These are phyloP conservation scores for Elysia crispata DNA, from an alignment of 2,888 invertebrate species.

Conservation along the genomic window DNA sequence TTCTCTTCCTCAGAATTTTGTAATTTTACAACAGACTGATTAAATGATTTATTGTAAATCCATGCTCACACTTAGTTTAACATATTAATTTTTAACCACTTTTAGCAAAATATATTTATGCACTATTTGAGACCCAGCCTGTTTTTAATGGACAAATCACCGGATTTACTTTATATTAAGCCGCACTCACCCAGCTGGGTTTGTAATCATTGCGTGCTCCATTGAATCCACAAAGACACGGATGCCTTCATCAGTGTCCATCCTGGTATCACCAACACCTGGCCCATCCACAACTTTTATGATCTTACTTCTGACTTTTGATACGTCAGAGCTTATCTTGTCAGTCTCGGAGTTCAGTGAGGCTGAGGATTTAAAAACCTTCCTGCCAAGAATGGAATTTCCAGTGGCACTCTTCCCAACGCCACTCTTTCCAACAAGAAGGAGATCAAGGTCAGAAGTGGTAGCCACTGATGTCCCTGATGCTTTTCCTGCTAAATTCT, in stretches of 20 bases:
- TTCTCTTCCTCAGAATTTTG: too few species aligned
- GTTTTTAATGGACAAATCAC: too few species aligned
- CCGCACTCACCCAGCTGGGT: too few species aligned
- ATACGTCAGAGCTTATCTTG: neutral
- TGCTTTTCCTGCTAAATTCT: too few species aligned
- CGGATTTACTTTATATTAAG: too few species aligned
- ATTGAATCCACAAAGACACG: neutral
- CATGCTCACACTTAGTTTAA: too few species aligned
- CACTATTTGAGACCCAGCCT: too few species aligned
- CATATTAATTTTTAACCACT: too few species aligned
- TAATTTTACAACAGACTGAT: too few species aligned
- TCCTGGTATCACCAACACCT: conserved; percentile 9
- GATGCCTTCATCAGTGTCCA: neutral
- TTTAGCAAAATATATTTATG: too few species aligned
- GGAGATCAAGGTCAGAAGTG: conserved; percentile 3
- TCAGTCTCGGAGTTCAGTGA: neutral
- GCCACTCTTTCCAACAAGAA: conserved; percentile 14
- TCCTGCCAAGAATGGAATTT: neutral
- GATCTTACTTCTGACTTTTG: neutral
- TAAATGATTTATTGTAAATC: too few species aligned
- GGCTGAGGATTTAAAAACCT: neutral
- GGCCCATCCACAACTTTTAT: conserved; percentile 10
- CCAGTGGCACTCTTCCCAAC: conserved; percentile 14
- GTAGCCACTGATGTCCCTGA: too few species aligned
- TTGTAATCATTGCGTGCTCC: neutral